Evolutionary conservation across 2,113 vertebrate genomes (phyloP).

Genomic region (Phocoena sinus): DNA sequence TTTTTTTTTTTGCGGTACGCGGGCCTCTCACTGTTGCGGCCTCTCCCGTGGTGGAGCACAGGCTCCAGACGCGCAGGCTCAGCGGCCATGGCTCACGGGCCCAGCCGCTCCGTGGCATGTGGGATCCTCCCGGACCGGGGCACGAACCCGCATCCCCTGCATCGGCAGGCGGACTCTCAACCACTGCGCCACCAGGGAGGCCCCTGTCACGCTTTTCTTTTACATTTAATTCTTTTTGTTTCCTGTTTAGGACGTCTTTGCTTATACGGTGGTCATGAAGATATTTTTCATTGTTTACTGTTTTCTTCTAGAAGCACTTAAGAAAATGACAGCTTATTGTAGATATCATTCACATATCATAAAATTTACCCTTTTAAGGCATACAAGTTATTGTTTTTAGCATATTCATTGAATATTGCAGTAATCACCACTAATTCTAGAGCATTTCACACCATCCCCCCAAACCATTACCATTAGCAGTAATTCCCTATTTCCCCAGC

Average conservation of each 20-base stretch:
- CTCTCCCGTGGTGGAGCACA: no score
- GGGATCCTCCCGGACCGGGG: no score
- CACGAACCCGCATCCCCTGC: no score
- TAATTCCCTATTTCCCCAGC: neutral
- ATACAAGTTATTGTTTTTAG: neutral
- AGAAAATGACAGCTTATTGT: neutral
- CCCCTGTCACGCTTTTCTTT: neutral
- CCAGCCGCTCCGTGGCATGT: rapidly evolving
- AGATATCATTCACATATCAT: neutral
- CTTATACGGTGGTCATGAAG: neutral
- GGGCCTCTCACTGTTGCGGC: no score
- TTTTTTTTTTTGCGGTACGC: neutral
- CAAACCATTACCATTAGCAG: neutral
- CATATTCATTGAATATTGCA: neutral
- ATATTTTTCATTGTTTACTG: neutral
- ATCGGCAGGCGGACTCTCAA: no score
- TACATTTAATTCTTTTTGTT: neutral
- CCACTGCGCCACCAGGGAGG: no score
- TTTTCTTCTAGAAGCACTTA: neutral
- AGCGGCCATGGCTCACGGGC: no score
- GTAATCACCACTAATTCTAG: neutral
- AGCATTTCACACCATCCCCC: neutral
- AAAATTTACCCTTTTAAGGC: neutral
- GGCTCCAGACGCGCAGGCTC: no score
- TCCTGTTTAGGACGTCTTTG: neutral